Base-by-base conservation (phyloP, 2,113 vertebrate species). In the Chascanopsetta lugubris region DNA sequence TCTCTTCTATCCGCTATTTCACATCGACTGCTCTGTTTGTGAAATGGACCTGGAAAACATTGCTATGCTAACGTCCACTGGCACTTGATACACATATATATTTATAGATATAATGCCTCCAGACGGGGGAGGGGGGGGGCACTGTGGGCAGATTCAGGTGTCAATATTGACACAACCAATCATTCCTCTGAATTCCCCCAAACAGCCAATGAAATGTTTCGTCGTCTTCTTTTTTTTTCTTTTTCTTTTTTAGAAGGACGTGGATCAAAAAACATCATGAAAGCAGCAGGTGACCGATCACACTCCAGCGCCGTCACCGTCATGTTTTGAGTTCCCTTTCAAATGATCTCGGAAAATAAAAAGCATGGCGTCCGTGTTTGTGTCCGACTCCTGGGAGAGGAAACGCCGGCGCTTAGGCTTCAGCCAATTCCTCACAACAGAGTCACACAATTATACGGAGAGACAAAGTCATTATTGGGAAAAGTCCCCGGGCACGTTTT, bases 231-330 rank as follows among this genome's bases (percentile, higher is more conserved):
- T n/a, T n/a, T n/a, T n/a, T n/a, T n/a, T n/a, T n/a, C n/a, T n/a
- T n/a, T n/a, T n/a, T n/a, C n/a, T n/a, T n/a, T 64, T 51, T 25
- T 6, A 30, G 32, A 20, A 53, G 26, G 12, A 46, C 17, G 50
- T 55, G 13, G 9, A 65, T 61, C 2, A 48, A 51, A 76, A 10
- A 48, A 40, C 61, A 38, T 50, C 21, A 70, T 69, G 53, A 77
- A 83, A 88, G 85, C 87, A 87, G 85, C 85, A 79, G 79, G 76
- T 79, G 77, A 79, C 79, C 32, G 58, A 32, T 64, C 68, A 47
- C 8, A 72, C 64, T 69, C 61, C 59, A 79, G 67, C 61, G 27
- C 50, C 45, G 77, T 62, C 84, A 84, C 78, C 68, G 9, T 76
- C 50, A 48, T 56, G 20, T 63, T 71, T 72, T 61, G 34, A 73